A percentile compares a stretch with the other conserved stretches of the same genome.
phyloP scores from a whole-genome alignment of 2,113 vertebrate genomes.

The Phylloscopus whistleri region DNA sequence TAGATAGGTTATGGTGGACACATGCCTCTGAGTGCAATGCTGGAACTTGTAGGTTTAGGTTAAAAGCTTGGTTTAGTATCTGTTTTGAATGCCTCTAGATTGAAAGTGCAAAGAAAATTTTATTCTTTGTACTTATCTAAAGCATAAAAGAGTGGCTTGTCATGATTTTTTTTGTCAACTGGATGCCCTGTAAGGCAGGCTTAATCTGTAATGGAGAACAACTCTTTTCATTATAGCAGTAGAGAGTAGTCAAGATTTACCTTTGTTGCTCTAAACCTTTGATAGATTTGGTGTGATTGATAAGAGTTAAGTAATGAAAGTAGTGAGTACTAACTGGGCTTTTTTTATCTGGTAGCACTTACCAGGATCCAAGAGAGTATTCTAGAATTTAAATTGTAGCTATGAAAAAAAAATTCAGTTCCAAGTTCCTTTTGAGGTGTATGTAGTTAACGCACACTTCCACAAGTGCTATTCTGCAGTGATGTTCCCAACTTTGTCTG shows the following conservation, averaged over 20 bases:
- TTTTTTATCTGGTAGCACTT: background rate
- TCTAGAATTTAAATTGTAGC: background rate
- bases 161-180: background rate
- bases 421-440: background rate
- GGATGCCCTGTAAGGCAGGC: background rate
- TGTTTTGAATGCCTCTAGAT: background rate
- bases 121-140: background rate
- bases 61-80: background rate
- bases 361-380: background rate
- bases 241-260: background rate
- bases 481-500: background rate
- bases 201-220: background rate
- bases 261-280: background rate
- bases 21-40: background rate
- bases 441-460: background rate
- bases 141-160: background rate
- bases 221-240: background rate
- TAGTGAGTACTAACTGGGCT: background rate
- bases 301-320: background rate
- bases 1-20: background rate
- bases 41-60: background rate
- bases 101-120: background rate
- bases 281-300: rapidly evolving
- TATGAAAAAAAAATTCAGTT: background rate
- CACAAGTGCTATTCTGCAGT: background rate